phyloP scores from a whole-genome alignment of 2,797 vertebrate species.

The Paratrypauchen microcephalus region DNA sequence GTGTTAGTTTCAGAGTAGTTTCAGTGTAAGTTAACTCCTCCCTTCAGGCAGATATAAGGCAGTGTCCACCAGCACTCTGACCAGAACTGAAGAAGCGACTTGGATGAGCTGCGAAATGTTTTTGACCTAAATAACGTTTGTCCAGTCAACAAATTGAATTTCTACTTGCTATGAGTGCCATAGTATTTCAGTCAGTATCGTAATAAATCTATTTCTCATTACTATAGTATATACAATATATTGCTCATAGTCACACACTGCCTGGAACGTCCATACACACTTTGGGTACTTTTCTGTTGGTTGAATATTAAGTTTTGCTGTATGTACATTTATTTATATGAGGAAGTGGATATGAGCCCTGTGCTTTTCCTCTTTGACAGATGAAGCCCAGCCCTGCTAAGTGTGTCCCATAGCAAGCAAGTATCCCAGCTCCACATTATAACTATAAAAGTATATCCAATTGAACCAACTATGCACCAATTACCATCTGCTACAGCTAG shows the following conservation, averaged over 20 bases:
- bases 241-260: conserved; percentile 17
- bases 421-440: conserved; percentile 12
- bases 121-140: no score
- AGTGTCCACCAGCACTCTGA: no score
- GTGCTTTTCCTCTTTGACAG: conserved; percentile 31
- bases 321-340: conserved; percentile 71
- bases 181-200: no score
- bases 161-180: no score
- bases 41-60: no score
- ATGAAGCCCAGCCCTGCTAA: conserved; percentile 41
- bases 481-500: conserved; percentile 31
- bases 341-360: conserved; percentile 59
- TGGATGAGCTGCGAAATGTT: no score
- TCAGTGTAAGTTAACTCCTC: no score
- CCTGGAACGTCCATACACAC: conserved; percentile 45
- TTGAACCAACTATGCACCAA: conserved; percentile 73
- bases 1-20: no score
- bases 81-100: no score
- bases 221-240: neutral
- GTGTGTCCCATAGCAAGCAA: neutral
- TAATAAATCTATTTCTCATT: neutral
- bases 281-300: conserved; percentile 34
- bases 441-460: conserved; percentile 46
- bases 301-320: conserved; percentile 57
- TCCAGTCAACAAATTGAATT: no score